These are phyloP conservation scores for Xenotilapia caudafasciata DNA, from an alignment of 2,113 vertebrate genomes.

Conservation along the genomic window DNA sequence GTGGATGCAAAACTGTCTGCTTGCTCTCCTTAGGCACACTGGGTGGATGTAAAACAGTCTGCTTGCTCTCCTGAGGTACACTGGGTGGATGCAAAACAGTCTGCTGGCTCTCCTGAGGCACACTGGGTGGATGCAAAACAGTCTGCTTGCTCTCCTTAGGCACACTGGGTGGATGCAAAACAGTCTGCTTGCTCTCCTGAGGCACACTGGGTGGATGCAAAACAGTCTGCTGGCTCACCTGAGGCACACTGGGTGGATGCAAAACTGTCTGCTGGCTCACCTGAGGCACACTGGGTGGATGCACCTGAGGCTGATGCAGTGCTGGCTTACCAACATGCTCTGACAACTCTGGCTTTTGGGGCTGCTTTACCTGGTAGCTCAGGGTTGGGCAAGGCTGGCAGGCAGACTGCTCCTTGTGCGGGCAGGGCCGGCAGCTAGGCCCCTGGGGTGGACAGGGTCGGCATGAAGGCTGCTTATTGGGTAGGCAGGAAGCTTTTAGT, in stretches of 20 bases:
- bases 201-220: not conserved
- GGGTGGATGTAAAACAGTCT: rapidly evolving
- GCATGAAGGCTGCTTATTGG: not conserved
- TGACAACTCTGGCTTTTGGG: not conserved
- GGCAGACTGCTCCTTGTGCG: not conserved
- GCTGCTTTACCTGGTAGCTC: not conserved
- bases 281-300: rapidly evolving
- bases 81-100: rapidly evolving
- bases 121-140: rapidly evolving
- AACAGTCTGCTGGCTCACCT: rapidly evolving
- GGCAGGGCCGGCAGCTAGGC: not conserved
- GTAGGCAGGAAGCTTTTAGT: not conserved
- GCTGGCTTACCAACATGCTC: not conserved
- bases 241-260: rapidly evolving
- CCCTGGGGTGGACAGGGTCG: not conserved
- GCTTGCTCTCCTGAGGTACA: rapidly evolving
- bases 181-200: rapidly evolving
- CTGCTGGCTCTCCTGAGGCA: rapidly evolving
- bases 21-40: rapidly evolving
- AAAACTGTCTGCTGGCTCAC: rapidly evolving
- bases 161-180: rapidly evolving
- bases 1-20: rapidly evolving
- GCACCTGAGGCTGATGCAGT: not conserved
- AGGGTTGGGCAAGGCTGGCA: not conserved
- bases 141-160: rapidly evolving